phyloP scores from a whole-genome alignment of 1,140 invertebrate genomes.

The Drosophila pandora region DNA sequence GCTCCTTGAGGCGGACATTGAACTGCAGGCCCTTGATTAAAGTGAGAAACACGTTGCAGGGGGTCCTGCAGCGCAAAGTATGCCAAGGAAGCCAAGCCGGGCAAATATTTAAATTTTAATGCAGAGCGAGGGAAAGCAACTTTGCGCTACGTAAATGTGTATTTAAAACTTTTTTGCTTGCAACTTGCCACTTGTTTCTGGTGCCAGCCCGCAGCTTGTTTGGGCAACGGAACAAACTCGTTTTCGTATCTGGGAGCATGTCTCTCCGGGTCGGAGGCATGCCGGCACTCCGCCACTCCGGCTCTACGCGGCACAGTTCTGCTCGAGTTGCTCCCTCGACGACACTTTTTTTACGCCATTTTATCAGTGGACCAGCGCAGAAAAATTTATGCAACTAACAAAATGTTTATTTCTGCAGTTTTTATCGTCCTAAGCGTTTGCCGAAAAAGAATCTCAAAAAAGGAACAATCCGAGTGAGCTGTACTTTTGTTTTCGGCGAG shows the following conservation, averaged over 20 bases:
- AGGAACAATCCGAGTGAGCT: too few relatives aligned
- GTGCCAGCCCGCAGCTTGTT: constrained; percentile 29
- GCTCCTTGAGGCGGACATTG: constrained; percentile 56
- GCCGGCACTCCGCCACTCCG: not conserved
- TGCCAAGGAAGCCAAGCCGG: constrained; percentile 11
- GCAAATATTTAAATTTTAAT: constrained; percentile 43
- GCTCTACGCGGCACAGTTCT: constrained; percentile 46
- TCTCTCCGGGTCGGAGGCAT: not conserved
- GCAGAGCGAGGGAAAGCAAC: constrained; percentile 7
- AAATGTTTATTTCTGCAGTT: constrained; percentile 72
- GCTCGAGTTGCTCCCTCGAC: constrained; percentile 69
- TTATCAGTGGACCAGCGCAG: constrained; percentile 57
- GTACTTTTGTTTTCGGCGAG: constrained; percentile 13
- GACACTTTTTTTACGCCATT: constrained; percentile 74
- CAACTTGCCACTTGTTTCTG: constrained; percentile 25
- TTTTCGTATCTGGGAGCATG: constrained; percentile 22
- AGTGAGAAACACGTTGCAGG: not conserved
- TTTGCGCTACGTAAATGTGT: constrained; percentile 40
- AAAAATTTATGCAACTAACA: constrained; percentile 78
- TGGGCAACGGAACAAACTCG: constrained; percentile 29
- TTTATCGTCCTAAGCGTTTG: constrained; percentile 67
- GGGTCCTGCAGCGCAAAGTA: constrained; percentile 24
- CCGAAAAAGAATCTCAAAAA: constrained; percentile 6
- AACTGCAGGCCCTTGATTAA: constrained; percentile 37
- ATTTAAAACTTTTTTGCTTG: constrained; percentile 50